These are phyloP conservation scores for Sander vitreus DNA, from an alignment of 2,113 vertebrate species.

Conservation along the genomic window DNA sequence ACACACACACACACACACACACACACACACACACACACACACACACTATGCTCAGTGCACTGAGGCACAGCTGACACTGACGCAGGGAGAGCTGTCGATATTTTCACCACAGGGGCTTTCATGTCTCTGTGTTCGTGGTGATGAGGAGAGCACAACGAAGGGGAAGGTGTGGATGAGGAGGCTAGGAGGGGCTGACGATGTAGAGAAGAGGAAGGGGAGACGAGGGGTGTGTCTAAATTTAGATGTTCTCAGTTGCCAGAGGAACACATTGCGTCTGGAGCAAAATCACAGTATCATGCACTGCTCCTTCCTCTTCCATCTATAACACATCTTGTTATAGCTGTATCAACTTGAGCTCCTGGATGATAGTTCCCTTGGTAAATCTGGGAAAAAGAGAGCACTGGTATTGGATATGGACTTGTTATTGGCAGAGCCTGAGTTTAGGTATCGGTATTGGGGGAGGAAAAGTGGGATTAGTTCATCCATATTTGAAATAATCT, in stretches of 20 bases:
- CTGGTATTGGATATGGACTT: constrained; percentile 1
- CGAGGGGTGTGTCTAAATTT: constrained; percentile 78
- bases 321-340: background rate
- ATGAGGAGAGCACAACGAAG: constrained; percentile 63
- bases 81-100: constrained; percentile 70
- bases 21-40: constrained; percentile 13
- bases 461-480: background rate
- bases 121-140: constrained; percentile 59
- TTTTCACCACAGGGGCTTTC: constrained; percentile 65
- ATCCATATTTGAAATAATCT: background rate
- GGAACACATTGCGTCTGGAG: constrained; percentile 62
- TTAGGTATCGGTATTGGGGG: background rate
- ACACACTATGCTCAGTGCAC: constrained; percentile 16
- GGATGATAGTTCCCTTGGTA: background rate
- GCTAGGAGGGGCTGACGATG: constrained; percentile 55
- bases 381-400: background rate
- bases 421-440: background rate
- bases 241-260: constrained; percentile 75
- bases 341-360: background rate
- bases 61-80: constrained; percentile 72
- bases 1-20: constrained; percentile 16
- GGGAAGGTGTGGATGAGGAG: constrained; percentile 57
- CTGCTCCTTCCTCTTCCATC: constrained; percentile 20
- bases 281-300: constrained; percentile 53
- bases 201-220: constrained; percentile 57